Evolutionary conservation across 1,140 invertebrate species (phyloP).

Genomic region (Octopus sinensis): DNA sequence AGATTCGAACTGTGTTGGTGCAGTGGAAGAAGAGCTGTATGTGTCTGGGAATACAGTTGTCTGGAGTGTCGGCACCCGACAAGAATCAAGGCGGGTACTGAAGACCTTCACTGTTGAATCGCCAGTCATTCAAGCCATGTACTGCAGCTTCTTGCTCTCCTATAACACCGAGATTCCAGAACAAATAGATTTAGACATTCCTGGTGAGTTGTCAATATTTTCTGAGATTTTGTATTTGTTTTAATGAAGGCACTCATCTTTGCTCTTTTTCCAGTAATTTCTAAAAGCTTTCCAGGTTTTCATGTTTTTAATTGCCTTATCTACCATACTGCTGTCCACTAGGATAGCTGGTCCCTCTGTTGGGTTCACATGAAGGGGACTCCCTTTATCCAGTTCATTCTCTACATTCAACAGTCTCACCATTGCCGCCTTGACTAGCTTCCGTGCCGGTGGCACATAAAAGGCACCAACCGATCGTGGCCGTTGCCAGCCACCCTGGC

Average conservation of each 20-base stretch:
- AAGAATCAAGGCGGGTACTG: constrained; percentile 48
- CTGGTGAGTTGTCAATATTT: neutral
- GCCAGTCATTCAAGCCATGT: constrained; percentile 65
- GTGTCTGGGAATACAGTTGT: constrained; percentile 79
- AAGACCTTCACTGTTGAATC: constrained; percentile 76
- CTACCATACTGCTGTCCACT: no score
- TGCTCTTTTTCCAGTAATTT: no score
- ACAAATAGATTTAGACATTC: constrained; percentile 1
- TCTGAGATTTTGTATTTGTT: neutral
- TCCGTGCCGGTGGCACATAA: no score
- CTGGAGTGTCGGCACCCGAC: constrained; percentile 64
- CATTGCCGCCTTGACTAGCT: no score
- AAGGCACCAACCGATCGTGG: no score
- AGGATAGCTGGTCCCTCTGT: no score
- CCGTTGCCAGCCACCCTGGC: no score
- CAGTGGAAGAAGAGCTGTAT: constrained; percentile 84
- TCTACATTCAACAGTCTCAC: no score
- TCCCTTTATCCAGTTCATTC: no score
- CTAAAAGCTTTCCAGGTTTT: no score
- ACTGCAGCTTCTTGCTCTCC: constrained; percentile 11
- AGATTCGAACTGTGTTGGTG: neutral
- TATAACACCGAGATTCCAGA: neutral
- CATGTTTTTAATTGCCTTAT: no score
- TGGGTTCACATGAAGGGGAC: no score
- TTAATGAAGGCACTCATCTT: neutral